Percentiles rank a stretch among this genome's conserved stretches.
phyloP scores from a whole-genome alignment of 2,888 invertebrate genomes.

The Drosophila acutilabella region DNA sequence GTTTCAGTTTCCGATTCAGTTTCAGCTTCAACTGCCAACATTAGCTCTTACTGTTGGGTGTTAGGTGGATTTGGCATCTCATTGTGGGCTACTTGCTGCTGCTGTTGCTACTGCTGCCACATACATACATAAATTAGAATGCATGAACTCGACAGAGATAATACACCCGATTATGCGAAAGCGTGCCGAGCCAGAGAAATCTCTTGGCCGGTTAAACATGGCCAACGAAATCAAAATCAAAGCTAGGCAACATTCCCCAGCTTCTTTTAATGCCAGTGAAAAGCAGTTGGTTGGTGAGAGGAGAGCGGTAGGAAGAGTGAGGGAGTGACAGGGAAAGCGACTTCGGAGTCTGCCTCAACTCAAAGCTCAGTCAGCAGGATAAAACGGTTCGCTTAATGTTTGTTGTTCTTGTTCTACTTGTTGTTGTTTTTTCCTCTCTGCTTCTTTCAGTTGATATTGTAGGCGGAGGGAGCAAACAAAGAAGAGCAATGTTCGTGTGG shows the following conservation, averaged over 20 bases:
- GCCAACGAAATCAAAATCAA: conserved; percentile 45
- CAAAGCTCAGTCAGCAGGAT: conserved; percentile 72
- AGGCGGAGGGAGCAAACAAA: background rate
- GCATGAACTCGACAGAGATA: conserved; percentile 44
- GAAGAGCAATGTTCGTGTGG: conserved; percentile 12
- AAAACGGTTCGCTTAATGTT: conserved; percentile 69
- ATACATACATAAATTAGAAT: conserved; percentile 43
- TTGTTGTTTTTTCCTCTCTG: conserved; percentile 23
- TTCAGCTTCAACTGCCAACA: background rate
- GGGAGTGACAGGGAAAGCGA: background rate
- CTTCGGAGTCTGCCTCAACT: conserved; percentile 27
- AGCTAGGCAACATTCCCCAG: conserved; percentile 14
- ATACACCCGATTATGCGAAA: conserved; percentile 65
- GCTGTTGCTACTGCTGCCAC: background rate
- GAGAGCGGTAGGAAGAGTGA: background rate
- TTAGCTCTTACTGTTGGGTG: background rate
- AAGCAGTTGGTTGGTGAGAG: conserved; percentile 30
- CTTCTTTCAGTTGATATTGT: background rate
- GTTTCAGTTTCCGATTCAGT: background rate
- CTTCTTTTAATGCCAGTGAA: conserved; percentile 26
- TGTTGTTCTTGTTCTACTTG: conserved; percentile 30
- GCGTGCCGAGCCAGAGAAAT: conserved; percentile 41
- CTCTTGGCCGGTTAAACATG: conserved; percentile 34
- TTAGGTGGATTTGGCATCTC: background rate
- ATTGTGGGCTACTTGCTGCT: conserved; percentile 1